phyloP scores from a whole-genome alignment of 2,113 vertebrate species.

The Apaloderma vittatum region DNA sequence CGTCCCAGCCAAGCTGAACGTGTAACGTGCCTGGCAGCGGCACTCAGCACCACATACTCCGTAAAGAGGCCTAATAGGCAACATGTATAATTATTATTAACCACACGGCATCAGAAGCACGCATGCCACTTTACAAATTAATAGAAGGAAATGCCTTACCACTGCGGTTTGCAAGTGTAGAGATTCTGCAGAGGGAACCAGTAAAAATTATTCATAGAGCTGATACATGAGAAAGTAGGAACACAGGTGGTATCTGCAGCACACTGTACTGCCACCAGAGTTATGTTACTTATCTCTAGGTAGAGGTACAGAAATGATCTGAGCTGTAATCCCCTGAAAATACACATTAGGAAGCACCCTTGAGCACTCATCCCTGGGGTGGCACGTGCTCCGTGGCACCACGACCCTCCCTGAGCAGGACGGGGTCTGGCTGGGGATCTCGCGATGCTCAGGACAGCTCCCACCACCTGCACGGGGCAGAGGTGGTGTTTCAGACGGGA shows the following conservation, averaged over 20 bases:
- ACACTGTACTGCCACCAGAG: too few relatives aligned
- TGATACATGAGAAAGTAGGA: neutral
- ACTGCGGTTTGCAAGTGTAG: rapidly evolving
- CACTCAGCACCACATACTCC: rapidly evolving
- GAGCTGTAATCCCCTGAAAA: neutral
- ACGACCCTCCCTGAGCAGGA: neutral
- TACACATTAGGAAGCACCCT: too few relatives aligned
- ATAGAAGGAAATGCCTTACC: neutral
- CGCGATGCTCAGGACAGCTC: rapidly evolving
- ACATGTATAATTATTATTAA: neutral
- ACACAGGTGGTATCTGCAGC: rapidly evolving
- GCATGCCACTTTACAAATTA: neutral
- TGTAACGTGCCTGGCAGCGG: rapidly evolving
- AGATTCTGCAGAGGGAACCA: neutral
- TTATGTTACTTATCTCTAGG: neutral
- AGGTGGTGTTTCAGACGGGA: neutral
- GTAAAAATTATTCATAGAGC: neutral
- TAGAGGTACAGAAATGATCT: too few relatives aligned
- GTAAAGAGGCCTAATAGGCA: rapidly evolving
- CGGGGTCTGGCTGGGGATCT: rapidly evolving
- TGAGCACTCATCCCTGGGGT: rapidly evolving
- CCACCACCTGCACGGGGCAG: neutral
- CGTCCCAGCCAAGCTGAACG: neutral
- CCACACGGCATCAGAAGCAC: rapidly evolving
- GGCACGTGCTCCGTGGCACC: rapidly evolving